phyloP scores from a whole-genome alignment of 2,113 vertebrate species.

The Alligator mississippiensis region DNA sequence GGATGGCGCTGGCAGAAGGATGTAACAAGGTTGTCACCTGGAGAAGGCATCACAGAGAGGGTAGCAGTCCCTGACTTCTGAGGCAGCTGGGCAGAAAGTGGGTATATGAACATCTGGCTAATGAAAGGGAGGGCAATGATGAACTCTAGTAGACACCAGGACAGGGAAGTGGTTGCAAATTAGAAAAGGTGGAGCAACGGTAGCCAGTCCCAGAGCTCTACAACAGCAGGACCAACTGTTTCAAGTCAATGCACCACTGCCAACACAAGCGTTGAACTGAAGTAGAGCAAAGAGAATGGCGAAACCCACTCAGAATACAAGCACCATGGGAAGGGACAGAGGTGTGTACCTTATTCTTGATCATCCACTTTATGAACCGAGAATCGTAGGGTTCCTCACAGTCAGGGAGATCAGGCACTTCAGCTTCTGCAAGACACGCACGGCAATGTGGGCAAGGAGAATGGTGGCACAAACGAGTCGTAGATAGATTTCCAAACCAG shows the following conservation, averaged over 20 bases:
- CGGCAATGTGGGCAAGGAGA: background rate
- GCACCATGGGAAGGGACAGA: fast-evolving
- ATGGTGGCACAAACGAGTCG: background rate
- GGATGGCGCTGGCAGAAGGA: background rate
- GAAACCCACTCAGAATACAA: background rate
- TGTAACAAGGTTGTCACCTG: background rate
- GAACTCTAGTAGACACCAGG: background rate
- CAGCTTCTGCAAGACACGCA: conserved; percentile 79
- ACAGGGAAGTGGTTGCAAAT: background rate
- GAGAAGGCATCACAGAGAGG: background rate
- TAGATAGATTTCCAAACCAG: background rate
- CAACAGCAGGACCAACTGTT: background rate
- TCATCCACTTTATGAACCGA: conserved; percentile 92
- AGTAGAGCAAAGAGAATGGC: background rate
- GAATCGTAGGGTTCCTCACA: conserved; percentile 80
- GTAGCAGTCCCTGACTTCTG: background rate
- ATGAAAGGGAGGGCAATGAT: background rate
- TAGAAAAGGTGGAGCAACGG: background rate
- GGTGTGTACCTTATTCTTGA: conserved; percentile 87
- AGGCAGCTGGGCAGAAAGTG: background rate
- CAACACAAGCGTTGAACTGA: background rate
- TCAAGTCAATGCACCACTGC: background rate
- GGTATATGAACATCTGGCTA: background rate
- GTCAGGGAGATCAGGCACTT: conserved; percentile 72
- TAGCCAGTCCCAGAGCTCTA: background rate